Evolutionary conservation across 1,140 invertebrate species (phyloP).

Genomic region (Drosophila yakuba): DNA sequence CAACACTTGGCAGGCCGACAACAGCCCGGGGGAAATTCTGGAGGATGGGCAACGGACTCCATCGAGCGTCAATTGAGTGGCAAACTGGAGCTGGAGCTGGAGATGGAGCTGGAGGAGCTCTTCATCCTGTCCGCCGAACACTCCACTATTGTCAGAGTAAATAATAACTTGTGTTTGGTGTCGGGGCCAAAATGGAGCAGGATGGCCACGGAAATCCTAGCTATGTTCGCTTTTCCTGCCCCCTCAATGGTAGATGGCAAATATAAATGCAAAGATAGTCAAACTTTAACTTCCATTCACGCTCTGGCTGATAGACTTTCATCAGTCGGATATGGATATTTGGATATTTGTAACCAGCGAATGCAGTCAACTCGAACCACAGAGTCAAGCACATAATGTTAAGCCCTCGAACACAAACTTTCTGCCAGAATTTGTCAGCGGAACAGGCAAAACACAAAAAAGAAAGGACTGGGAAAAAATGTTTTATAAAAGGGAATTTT

Average conservation of each 20-base stretch:
- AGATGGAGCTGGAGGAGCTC: constrained; percentile 41
- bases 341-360: constrained; percentile 9
- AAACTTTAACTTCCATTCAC: background rate
- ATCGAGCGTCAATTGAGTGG: constrained; percentile 67
- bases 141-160: constrained; percentile 65
- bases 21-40: constrained; percentile 27
- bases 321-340: background rate
- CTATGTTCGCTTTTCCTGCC: constrained; percentile 54
- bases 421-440: constrained; percentile 38
- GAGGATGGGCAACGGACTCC: constrained; percentile 7
- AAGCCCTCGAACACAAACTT: constrained; percentile 22
- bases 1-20: constrained; percentile 43
- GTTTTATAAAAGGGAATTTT: constrained; percentile 72
- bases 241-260: background rate
- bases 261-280: constrained; percentile 36
- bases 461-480: constrained; percentile 15
- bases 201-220: constrained; percentile 64
- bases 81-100: constrained; percentile 60
- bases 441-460: constrained; percentile 11
- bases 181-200: constrained; percentile 47
- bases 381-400: constrained; percentile 2
- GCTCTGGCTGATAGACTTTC: constrained; percentile 25
- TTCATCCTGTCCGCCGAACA: constrained; percentile 26
- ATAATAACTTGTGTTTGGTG: constrained; percentile 76
- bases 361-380: background rate